Percentiles rank a stretch among this genome's conserved stretches.
phyloP scores from a whole-genome alignment of 2,888 invertebrate species.

The Adela reaumurella region DNA sequence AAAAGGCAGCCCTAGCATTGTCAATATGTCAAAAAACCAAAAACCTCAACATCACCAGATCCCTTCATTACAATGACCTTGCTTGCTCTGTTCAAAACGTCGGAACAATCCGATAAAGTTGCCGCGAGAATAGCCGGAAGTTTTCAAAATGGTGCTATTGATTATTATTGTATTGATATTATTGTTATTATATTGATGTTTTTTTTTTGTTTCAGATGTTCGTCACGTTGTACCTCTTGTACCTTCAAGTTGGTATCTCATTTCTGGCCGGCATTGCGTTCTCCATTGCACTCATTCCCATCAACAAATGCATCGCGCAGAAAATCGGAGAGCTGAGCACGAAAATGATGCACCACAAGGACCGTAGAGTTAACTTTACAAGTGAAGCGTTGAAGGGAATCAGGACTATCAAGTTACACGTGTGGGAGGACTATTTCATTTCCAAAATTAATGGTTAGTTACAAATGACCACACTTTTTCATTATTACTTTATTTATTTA shows the following conservation, averaged over 20 bases:
- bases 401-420: slow-evolving; percentile 84
- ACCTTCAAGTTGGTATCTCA: slow-evolving; percentile 84
- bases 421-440: slow-evolving; percentile 90
- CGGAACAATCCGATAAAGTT: too few species aligned
- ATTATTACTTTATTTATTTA: too few species aligned
- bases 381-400: slow-evolving; percentile 86
- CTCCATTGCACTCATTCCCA: slow-evolving; percentile 83
- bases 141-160: too few species aligned
- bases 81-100: too few species aligned
- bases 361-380: slow-evolving; percentile 81
- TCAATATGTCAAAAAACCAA: too few species aligned
- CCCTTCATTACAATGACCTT: too few species aligned
- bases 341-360: slow-evolving; percentile 88
- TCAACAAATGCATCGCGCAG: slow-evolving; percentile 85
- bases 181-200: slow-evolving; percentile 5
- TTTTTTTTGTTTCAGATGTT: slow-evolving; percentile 60
- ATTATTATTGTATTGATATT: too few species aligned
- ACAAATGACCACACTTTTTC: too few species aligned
- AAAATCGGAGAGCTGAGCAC: slow-evolving; percentile 84
- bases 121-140: too few species aligned
- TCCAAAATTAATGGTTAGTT: slow-evolving; percentile 63
- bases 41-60: too few species aligned
- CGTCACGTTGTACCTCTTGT: slow-evolving; percentile 78
- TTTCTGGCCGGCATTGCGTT: slow-evolving; percentile 89
- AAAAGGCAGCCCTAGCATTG: too few species aligned